phyloP scores from a whole-genome alignment of 2,113 vertebrate genomes.

The Peromyscus leucopus region DNA sequence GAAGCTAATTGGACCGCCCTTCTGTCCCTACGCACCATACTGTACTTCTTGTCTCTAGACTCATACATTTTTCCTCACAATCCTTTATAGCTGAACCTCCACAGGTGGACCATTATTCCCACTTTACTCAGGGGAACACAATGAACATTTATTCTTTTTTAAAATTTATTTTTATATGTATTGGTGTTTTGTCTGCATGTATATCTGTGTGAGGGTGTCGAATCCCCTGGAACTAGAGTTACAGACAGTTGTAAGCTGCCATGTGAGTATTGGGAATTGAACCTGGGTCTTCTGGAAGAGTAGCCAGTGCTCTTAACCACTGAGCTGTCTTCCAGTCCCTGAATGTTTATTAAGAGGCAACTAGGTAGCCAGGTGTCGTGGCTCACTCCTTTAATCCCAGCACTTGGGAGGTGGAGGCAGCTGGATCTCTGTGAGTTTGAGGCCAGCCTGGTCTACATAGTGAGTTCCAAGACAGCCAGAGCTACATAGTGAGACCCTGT shows the following conservation, averaged over 20 bases:
- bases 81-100: neutral
- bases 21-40: rapidly evolving
- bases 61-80: neutral
- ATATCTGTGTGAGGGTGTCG: neutral
- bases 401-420: neutral
- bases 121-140: neutral
- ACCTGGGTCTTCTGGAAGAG: neutral
- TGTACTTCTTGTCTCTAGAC: neutral
- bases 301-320: neutral
- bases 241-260: neutral
- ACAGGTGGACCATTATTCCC: neutral
- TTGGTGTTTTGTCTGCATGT: neutral
- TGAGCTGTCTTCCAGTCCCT: neutral
- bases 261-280: neutral
- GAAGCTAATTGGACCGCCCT: neutral
- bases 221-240: neutral
- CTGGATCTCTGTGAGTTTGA: neutral
- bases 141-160: neutral
- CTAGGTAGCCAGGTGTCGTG: neutral
- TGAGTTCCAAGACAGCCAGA: neutral
- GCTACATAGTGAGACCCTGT: neutral
- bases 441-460: neutral
- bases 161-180: neutral
- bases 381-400: neutral
- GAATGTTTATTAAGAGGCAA: neutral